Base-by-base conservation (phyloP, 2,113 vertebrate species). In the Ceyx margarethae region DNA sequence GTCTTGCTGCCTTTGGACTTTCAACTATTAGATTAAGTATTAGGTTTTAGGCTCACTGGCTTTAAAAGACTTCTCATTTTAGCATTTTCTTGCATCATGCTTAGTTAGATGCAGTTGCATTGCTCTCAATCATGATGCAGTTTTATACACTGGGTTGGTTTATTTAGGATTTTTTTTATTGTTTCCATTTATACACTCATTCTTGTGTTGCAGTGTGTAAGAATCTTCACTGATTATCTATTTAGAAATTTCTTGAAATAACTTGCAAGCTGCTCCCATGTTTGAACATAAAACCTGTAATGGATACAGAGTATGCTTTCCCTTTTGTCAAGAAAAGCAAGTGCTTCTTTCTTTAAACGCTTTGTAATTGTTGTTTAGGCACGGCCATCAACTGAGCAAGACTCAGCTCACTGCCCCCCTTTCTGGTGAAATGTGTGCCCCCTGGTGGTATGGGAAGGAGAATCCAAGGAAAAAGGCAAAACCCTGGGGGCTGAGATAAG, bases 1-100 rank as follows among this genome's bases (percentile, higher is more conserved):
- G 43, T 79, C n/a, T 85, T 95, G 42, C 83, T 83, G 87, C 53
- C 57, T 68, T 95, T 64, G 85, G 80, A 80, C 94, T 95, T 94
- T 93, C 60, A 84, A 43, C 76, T 94, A 95, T 93, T 56, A 35
- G 46, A 77, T 94, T 95, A 72, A 77, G 43, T 90, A 83, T 92
- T 81, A 53, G 50, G 33, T 35, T 94, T 95, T 91, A 91, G 69
- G 40, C n/a, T 48, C n/a, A 46, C 15, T 86, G 64, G 10, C 57
- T 96, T 89, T 91, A 91, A 94, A 90, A 74, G 48, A 29, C 48
- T 91, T 96, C 61, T 71, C 25, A 58, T 84, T 93, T 82, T 71
- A 81, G 31, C 68, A 61, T 85, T 93, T 94, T 80, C 33, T 79
- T 81, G 20, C 85, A 48, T 81, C 54, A 35, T 81, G 20, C 33